Evolutionary conservation across 2,888 invertebrate species (phyloP), one percentile per base, ranked within the genome.

Genomic region (Tethea ocularis): DNA sequence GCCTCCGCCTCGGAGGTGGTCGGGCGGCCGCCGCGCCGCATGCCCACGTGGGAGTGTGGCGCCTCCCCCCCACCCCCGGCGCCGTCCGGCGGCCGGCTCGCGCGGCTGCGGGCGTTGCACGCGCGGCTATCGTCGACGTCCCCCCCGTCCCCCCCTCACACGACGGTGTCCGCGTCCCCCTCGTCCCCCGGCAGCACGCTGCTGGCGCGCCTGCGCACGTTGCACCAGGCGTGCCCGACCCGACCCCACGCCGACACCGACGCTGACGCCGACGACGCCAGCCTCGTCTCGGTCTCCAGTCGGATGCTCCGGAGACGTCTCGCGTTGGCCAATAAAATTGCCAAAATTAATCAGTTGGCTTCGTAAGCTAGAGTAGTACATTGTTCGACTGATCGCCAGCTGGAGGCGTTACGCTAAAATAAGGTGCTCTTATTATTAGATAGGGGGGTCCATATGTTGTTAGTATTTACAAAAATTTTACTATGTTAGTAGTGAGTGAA

Each of bases 1-100:
- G 79, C 71, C 6, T 88, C 89, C 15, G 88, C 88, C 2, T 86
- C 86, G 33, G 75, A 83, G 69, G 72, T 82, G 62, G 70, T 63
- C 56, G 82, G 72, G 33, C 67, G 68, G 4, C 52, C 61, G 22
- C 78, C 83, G 69, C 72, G 80, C 6, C 78, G 82, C 61, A 63
- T 86, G 64, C 58, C 58, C 64, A 65, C 65, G 20, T 87, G 87
- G 87, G 80, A 80, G 71, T 68, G 17, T 10, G 8, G 24, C 46
- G 58, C 53, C 24, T 7, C 20, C 22, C 71, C 65, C 71, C 10
- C 66, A 17, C 54, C 58, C 54, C 33, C 59, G 51, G 53, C 56
- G 24, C 51, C 11, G 53, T 5, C 41, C 33, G 33, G 55, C 52
- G 11, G 36, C 22, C 46, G n/a, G 55, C 51, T 54, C 29, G 52